A percentile compares a stretch with the other conserved stretches of the same genome.
phyloP scores from a whole-genome alignment of 2,113 vertebrate species.

The Haemorhous mexicanus region DNA sequence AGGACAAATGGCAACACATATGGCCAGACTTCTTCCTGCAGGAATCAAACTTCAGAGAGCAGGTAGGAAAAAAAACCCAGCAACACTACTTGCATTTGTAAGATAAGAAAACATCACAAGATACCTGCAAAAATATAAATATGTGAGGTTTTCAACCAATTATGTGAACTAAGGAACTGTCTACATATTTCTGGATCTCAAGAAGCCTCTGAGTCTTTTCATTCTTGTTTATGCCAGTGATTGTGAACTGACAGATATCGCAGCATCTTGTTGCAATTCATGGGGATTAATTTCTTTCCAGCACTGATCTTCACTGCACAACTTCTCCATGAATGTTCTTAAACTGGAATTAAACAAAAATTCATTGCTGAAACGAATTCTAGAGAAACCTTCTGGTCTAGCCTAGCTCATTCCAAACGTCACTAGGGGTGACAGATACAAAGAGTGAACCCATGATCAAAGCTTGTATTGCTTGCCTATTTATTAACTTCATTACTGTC shows the following conservation, averaged over 20 bases:
- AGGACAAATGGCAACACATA: conserved; percentile 47
- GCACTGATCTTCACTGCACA: not conserved
- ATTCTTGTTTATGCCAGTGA: not conserved
- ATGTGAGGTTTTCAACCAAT: not conserved
- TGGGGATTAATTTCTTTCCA: not conserved
- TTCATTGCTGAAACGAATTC: not conserved
- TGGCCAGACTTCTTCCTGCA: not conserved
- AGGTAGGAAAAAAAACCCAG: not conserved
- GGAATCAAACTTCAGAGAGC: not conserved
- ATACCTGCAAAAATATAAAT: not conserved
- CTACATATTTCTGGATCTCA: not conserved
- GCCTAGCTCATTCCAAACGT: not conserved
- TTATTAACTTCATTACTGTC: not conserved
- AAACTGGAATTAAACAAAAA: not conserved
- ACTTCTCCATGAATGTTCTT: not conserved
- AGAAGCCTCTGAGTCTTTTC: not conserved
- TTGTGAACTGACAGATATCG: not conserved
- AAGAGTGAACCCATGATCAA: not conserved
- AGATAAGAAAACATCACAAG: not conserved
- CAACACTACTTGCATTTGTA: not conserved
- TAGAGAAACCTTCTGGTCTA: not conserved
- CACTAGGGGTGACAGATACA: not conserved
- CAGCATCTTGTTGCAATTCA: not conserved
- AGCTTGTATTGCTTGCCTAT: not conserved
- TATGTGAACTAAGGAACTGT: not conserved